Evolutionary conservation across 2,797 vertebrate genomes (phyloP), one percentile per base, ranked within the genome.

Genomic region (Botia kubotai): DNA sequence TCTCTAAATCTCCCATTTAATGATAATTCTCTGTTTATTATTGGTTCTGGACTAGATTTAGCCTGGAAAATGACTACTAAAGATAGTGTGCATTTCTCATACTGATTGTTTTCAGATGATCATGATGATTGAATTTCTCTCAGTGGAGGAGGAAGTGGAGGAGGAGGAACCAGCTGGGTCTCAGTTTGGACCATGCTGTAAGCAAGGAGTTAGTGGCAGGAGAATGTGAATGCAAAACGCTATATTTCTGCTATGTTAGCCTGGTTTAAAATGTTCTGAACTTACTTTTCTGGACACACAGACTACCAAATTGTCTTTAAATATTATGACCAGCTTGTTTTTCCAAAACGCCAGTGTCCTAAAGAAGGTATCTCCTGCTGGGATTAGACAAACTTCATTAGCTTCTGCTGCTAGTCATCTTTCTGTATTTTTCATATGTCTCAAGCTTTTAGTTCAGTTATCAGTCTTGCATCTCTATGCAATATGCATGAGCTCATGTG

Each of bases 341-440:
- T 65, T 21, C 19, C 77, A 65, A 62, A 72, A 46, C 12, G 8
- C 58, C 57, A 55, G 13, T 62, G 68, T 71, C 46, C 39, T 6
- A 6, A 21, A 46, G 63, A 66, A 46, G 55, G 58, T 36, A 21
- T 66, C 26, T 79, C 21, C 58, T 72, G 70, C 60, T 72, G 46
- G 17, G 48, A 79, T 72, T 65, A 52, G 55, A 70, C 21, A 63
- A 62, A 65, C 65, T 72, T 11, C 8, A 72, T 72, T 65, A 65
- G 39, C 69, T 60, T 63, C 46, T 72, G 46, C 77, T 17, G 46
- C 29, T 66, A 26, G 70, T 72, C 48, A 43, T 66, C 23, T 50
- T 72, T 55, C 69, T 55, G 26, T 39, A 33, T 72, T 72, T 71
- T 72, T 39, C 16, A 65, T 16, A n/a, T 78, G 70, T 75, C 33